phyloP scores from a whole-genome alignment of 2,888 invertebrate genomes.

The Ophonus ardosiacus region DNA sequence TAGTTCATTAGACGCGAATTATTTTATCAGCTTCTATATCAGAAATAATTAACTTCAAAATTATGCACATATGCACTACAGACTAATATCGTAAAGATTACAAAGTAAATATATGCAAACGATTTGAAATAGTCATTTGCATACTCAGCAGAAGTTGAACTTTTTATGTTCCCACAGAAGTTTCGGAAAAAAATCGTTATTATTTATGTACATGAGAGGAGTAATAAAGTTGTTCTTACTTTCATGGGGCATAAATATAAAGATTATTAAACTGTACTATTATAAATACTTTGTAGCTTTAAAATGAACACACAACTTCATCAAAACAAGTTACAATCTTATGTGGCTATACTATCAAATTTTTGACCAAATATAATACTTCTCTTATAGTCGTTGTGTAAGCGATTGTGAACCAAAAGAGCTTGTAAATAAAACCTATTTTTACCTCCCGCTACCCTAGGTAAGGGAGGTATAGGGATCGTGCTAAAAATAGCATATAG shows the following conservation, averaged over 20 bases:
- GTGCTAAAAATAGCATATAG: no score
- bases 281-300: background rate
- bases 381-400: no score
- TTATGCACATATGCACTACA: background rate
- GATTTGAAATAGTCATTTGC: background rate
- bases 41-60: conserved; percentile 28
- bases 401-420: no score
- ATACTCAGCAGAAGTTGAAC: conserved; percentile 7
- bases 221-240: background rate
- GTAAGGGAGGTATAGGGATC: no score
- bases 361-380: no score
- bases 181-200: background rate
- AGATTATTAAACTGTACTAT: background rate
- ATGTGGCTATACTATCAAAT: no score
- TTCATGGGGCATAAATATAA: conserved; percentile 2
- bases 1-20: conserved; percentile 22
- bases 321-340: no score
- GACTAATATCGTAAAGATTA: conserved; percentile 46
- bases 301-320: background rate
- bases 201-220: conserved; percentile 12
- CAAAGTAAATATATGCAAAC: conserved; percentile 47
- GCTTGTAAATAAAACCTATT: no score
- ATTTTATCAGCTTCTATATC: conserved; percentile 43
- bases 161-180: conserved; percentile 19
- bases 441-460: no score